phyloP scores from a whole-genome alignment of 2,888 invertebrate species.

The Sinotaia quadrata region DNA sequence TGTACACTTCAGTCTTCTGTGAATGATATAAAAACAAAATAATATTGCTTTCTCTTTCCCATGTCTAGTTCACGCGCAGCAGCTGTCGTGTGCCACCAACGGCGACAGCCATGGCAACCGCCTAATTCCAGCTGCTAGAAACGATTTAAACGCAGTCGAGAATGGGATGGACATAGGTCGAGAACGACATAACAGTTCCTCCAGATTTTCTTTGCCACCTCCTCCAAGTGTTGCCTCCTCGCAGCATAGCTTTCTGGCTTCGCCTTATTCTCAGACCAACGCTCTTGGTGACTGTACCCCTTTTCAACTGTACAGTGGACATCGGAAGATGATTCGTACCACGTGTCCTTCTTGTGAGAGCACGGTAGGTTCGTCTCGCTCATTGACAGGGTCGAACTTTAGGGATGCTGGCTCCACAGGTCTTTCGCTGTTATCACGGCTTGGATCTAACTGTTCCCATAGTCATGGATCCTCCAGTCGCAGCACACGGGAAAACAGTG shows the following conservation, averaged over 20 bases:
- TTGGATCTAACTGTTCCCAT: background rate
- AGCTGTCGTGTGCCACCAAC: conserved; percentile 18
- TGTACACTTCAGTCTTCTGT: too few relatives aligned
- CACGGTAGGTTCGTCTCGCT: conserved; percentile 42
- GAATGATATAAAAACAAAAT: too few relatives aligned
- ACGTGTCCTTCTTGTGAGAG: conserved; percentile 55
- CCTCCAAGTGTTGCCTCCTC: conserved; percentile 10
- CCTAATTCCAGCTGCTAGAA: background rate
- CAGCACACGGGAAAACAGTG: background rate
- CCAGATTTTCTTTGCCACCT: background rate
- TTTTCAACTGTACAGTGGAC: conserved; percentile 18
- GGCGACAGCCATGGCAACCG: conserved; percentile 2
- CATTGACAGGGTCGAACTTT: conserved; percentile 21
- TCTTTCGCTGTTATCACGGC: conserved; percentile 3
- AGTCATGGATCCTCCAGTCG: conserved; percentile 8
- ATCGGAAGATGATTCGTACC: conserved; percentile 21
- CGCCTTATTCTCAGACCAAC: conserved; percentile 13
- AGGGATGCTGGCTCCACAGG: background rate
- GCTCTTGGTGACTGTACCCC: conserved; percentile 24
- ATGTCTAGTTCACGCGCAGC: background rate
- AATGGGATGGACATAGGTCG: background rate
- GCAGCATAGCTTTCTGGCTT: conserved; percentile 14
- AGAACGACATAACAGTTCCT: conserved; percentile 1
- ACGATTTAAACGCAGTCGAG: background rate
- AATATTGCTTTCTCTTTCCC: background rate